A percentile compares a stretch with the other conserved stretches of the same genome.
These are phyloP conservation scores for Vidua chalybeata DNA, from an alignment of 2,113 vertebrate genomes.

Conservation along the genomic window DNA sequence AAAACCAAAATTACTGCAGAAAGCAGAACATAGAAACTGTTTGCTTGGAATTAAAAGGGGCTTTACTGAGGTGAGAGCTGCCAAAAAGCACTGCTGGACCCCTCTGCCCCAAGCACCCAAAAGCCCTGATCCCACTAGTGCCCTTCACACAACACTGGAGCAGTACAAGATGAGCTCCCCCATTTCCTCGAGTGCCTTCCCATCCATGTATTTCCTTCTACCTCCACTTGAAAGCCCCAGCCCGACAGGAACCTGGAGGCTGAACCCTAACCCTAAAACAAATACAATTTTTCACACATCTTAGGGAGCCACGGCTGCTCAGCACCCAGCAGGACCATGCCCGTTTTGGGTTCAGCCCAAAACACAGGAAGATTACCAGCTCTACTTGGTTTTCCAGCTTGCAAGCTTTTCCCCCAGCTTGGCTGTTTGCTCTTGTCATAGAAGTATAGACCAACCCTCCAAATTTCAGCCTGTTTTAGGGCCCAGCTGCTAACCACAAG, in stretches of 20 bases:
- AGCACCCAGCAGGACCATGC: rapidly evolving
- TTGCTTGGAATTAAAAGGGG: not conserved
- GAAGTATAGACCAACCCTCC: not conserved
- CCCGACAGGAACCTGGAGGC: rapidly evolving
- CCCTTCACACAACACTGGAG: not conserved
- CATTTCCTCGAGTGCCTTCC: not conserved
- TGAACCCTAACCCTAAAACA: not conserved
- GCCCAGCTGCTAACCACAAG: not conserved
- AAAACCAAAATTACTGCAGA: slow-evolving; percentile 56
- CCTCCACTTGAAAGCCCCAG: not conserved
- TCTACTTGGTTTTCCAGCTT: not conserved
- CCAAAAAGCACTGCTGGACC: not conserved
- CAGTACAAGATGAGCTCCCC: rapidly evolving
- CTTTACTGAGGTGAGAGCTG: not conserved
- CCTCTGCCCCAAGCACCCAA: not conserved
- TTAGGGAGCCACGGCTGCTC: not conserved
- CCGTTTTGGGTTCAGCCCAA: not conserved
- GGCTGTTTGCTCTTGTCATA: not conserved
- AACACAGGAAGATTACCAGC: not conserved
- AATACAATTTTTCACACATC: too few species aligned
- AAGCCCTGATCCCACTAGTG: not conserved
- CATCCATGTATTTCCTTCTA: not conserved
- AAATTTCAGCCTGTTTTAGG: not conserved
- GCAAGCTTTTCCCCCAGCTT: not conserved
- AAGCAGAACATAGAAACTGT: not conserved